These are phyloP conservation scores for Darevskia mixta DNA, from an alignment of 2,797 vertebrate genomes.

Conservation along the genomic window DNA sequence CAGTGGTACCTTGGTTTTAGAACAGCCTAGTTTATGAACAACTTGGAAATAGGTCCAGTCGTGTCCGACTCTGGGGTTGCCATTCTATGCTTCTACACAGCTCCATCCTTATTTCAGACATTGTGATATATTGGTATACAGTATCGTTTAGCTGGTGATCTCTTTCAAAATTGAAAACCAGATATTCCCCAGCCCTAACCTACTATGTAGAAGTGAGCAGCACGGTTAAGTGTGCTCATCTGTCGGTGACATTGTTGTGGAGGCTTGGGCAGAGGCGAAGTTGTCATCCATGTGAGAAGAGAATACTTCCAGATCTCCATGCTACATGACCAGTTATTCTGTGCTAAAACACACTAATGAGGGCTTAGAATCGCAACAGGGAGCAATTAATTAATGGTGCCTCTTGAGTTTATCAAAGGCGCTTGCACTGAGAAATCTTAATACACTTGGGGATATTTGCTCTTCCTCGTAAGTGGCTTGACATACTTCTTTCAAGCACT, in stretches of 20 bases:
- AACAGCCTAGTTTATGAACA: too few species aligned
- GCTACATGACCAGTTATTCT: slow-evolving; percentile 50
- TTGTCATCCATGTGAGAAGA: background rate
- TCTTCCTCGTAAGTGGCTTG: slow-evolving; percentile 1
- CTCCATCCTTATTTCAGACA: too few species aligned
- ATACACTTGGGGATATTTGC: slow-evolving; percentile 3
- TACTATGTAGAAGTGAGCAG: background rate
- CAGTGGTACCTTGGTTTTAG: too few species aligned
- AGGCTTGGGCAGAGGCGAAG: slow-evolving; percentile 51
- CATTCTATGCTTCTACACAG: too few species aligned
- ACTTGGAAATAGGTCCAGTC: too few species aligned
- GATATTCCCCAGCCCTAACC: background rate
- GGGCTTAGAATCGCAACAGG: slow-evolving; percentile 52
- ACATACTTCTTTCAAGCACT: background rate
- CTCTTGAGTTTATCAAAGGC: slow-evolving; percentile 40
- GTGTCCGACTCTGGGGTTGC: too few species aligned
- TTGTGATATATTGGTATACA: too few species aligned
- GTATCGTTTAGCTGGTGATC: too few species aligned
- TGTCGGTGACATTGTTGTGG: slow-evolving; percentile 59
- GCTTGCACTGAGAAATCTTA: slow-evolving; percentile 24
- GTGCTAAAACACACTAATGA: slow-evolving; percentile 60
- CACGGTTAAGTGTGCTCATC: background rate
- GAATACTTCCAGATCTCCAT: slow-evolving; percentile 51
- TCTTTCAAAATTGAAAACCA: too few species aligned
- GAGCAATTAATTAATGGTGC: slow-evolving; percentile 39